Evolutionary conservation across 2,888 invertebrate species (phyloP).

Genomic region (Orthosia gracilis): DNA sequence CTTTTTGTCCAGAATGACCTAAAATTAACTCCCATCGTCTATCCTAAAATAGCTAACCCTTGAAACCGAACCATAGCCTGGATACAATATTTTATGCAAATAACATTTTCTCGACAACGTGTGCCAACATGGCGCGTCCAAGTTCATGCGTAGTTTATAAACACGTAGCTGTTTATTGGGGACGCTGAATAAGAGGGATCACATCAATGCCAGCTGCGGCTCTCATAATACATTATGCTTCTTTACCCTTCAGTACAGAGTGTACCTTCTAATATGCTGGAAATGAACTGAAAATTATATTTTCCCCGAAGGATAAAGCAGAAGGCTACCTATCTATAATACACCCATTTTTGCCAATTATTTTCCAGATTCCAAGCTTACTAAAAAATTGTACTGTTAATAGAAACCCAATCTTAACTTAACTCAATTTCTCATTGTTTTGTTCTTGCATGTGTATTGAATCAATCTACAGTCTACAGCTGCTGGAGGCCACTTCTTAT

Average conservation of each 20-base stretch:
- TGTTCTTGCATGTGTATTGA: not conserved
- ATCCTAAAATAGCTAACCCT: constrained; percentile 10
- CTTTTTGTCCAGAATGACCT: not conserved
- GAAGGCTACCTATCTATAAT: too few species aligned
- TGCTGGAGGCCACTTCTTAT: not conserved
- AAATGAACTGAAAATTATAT: not conserved
- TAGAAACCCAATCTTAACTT: too few species aligned
- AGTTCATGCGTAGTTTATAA: constrained; percentile 30
- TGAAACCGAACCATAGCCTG: constrained; percentile 6
- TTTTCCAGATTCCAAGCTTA: too few species aligned
- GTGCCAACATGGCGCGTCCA: not conserved
- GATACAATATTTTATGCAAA: constrained; percentile 46
- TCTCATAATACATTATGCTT: not conserved
- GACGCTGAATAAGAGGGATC: constrained; percentile 36
- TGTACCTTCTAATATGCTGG: too few species aligned
- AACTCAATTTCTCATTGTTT: too few species aligned
- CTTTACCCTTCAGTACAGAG: not conserved
- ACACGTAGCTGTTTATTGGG: constrained; percentile 25
- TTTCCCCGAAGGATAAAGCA: not conserved
- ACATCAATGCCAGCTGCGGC: constrained; percentile 27
- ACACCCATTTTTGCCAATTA: too few species aligned
- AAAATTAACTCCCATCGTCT: not conserved
- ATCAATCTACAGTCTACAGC: too few species aligned
- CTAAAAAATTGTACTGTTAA: too few species aligned
- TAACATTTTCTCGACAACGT: constrained; percentile 35